Evolutionary conservation across 37 sponge, comb jelly and placozoan genomes (phyloP), one percentile per base, ranked within the genome.

Genomic region (Cladorhizidae sp.): DNA sequence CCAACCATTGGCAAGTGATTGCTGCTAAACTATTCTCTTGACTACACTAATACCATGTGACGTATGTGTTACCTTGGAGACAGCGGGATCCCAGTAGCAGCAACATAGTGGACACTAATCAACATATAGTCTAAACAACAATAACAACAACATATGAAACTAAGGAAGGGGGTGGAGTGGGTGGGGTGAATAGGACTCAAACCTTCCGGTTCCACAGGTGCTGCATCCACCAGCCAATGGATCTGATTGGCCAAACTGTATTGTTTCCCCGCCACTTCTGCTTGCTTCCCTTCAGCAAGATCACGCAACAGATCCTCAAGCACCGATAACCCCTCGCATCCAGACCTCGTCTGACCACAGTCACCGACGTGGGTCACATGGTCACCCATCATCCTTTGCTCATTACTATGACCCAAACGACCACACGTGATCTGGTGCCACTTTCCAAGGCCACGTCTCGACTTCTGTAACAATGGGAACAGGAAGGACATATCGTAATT

Each of bases 151-250:
- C 25, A 36, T 71, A 43, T 41, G n/a, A 36, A 41, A 20, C 2
- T 41, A 71, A 23, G 37, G 9, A 29, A 25, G 49, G 23, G 43
- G 36, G 31, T 7, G 7, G 6, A 32, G 29, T 42, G 6, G 25
- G 35, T 45, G 14, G 25, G 11, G 52, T 3, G 31, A 26, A 14
- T 20, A 72, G 73, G 12, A 8, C 37, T 3, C 40, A 57, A 26
- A 77, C 85, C 78, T 25, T 40, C 52, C 3, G 62, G 52, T 40
- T 43, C 71, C 77, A 67, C 40, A 20, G 85, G 85, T 32, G 78
- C 25, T n/a, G 8, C 41, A 25, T 85, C 85, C 38, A 85, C n/a
- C 50, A 85, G 62, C 26, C 72, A 43, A 61, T 85, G 85, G 20
- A 85, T 64, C 63, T 85, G 72, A 2, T 52, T 59, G 33, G 78